phyloP scores from a whole-genome alignment of 1,140 invertebrate species.

The Drosophila willistoni region DNA sequence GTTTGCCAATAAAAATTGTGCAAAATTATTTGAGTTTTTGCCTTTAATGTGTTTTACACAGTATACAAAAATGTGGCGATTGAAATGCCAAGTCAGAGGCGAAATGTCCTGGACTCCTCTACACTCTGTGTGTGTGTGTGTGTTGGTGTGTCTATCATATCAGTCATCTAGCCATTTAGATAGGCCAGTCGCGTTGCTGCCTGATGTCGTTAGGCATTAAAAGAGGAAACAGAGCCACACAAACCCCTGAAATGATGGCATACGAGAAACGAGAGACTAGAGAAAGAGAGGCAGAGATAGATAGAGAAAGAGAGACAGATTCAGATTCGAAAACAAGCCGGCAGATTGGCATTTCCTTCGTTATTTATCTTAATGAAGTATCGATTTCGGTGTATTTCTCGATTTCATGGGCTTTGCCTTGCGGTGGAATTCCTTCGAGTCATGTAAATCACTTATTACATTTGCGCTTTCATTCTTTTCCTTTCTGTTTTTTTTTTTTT shows the following conservation, averaged over 20 bases:
- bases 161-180: slow-evolving; percentile 72
- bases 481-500: background rate
- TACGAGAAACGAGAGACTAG: background rate
- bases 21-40: slow-evolving; percentile 27
- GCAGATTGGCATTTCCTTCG: slow-evolving; percentile 36
- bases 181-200: slow-evolving; percentile 59
- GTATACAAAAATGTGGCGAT: slow-evolving; percentile 36
- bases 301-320: slow-evolving; percentile 11
- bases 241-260: background rate
- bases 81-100: slow-evolving; percentile 46
- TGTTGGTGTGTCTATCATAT: slow-evolving; percentile 63
- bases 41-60: slow-evolving; percentile 32
- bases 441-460: slow-evolving; percentile 82
- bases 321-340: slow-evolving; percentile 14
- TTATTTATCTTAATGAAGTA: slow-evolving; percentile 78
- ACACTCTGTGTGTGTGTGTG: slow-evolving; percentile 6
- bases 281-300: background rate
- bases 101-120: background rate
- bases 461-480: slow-evolving; percentile 43
- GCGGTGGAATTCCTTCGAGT: slow-evolving; percentile 75
- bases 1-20: slow-evolving; percentile 57
- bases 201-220: slow-evolving; percentile 52
- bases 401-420: slow-evolving; percentile 66
- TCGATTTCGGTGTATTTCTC: slow-evolving; percentile 70
- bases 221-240: slow-evolving; percentile 1